Evolutionary conservation across 1,140 invertebrate genomes (phyloP).

Genomic region (Hetaerina americana): DNA sequence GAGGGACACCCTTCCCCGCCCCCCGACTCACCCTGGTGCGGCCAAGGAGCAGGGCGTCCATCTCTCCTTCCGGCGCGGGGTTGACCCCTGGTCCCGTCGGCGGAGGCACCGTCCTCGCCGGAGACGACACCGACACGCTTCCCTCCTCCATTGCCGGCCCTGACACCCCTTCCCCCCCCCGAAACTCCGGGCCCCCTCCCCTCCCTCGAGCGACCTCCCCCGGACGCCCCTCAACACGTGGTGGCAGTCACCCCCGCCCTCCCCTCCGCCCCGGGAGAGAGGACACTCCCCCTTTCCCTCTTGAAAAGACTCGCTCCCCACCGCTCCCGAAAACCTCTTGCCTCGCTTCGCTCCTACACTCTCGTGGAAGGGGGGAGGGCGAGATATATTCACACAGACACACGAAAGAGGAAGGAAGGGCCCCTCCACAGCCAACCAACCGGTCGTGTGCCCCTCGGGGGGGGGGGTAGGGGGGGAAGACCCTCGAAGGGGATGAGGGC

Average conservation of each 20-base stretch:
- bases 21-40: conserved; percentile 60
- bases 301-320: not conserved
- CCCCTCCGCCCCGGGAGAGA: not conserved
- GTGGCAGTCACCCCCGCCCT: not conserved
- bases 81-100: conserved; percentile 35
- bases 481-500: no score
- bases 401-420: no score
- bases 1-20: no score
- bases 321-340: not conserved
- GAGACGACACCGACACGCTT: not conserved
- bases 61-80: conserved; percentile 46
- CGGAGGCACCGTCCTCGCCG: conserved; percentile 26
- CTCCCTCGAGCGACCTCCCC: not conserved
- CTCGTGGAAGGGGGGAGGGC: no score
- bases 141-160: not conserved
- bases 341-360: not conserved
- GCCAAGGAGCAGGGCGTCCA: conserved; percentile 57
- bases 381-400: no score
- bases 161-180: not conserved
- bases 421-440: no score
- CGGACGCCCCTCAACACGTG: not conserved
- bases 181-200: not conserved
- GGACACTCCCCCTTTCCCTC: not conserved
- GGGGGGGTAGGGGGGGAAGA: no score
- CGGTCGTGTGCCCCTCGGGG: no score